Conservation (phyloP, 2,797 vertebrate genomes). For the Gallirallus australis region DNA sequence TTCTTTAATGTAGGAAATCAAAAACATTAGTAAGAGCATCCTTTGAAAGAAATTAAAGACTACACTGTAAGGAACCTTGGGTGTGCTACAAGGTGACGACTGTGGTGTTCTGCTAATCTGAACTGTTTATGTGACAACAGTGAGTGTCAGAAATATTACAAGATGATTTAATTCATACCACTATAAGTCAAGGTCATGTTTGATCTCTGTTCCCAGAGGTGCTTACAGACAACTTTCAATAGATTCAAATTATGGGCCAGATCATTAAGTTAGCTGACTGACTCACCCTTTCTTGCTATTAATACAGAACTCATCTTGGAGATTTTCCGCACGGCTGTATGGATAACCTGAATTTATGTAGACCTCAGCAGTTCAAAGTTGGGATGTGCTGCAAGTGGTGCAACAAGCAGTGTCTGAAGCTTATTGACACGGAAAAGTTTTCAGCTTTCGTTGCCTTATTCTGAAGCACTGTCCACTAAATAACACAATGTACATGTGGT, state of each 20-base stretch:
- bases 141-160: constrained; percentile 20
- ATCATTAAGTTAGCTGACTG: constrained; percentile 74
- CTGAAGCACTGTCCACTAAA: constrained; percentile 54
- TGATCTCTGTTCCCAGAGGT: constrained; percentile 78
- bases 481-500: constrained; percentile 18
- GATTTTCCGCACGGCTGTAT: constrained; percentile 75
- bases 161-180: constrained; percentile 76
- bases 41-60: not conserved
- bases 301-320: constrained; percentile 75
- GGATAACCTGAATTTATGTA: constrained; percentile 75
- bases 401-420: constrained; percentile 62
- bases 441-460: constrained; percentile 64
- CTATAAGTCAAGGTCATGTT: constrained; percentile 81
- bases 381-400: constrained; percentile 48
- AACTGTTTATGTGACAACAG: constrained; percentile 41
- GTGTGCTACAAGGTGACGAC: not conserved
- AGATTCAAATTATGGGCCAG: constrained; percentile 77
- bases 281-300: constrained; percentile 71
- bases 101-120: not conserved
- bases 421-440: constrained; percentile 65
- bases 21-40: not conserved
- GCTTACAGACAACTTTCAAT: constrained; percentile 79
- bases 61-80: not conserved
- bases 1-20: not conserved
- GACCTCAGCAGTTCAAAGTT: constrained; percentile 73